Base-by-base conservation (phyloP, 2,888 invertebrate genomes). In the Gastracanthus pulcherrimus region DNA sequence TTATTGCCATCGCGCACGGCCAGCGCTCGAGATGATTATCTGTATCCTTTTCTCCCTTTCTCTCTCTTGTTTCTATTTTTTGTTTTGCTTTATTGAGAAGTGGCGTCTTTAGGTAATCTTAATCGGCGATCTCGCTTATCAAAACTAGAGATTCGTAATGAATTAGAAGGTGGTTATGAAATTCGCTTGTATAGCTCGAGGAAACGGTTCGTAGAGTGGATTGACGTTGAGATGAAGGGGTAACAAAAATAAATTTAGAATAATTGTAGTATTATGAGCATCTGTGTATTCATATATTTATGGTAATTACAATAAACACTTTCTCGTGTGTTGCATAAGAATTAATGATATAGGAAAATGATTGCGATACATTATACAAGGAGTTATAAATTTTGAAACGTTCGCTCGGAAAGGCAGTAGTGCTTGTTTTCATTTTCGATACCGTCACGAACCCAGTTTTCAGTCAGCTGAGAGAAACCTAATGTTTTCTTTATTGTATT, bases 151-250 rank as follows among this genome's bases (percentile, higher is more conserved):
- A 69, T 69, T 31, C 5, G n/a, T 16, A n/a, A 60, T 60, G 31
- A 60, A 60, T 60, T 60, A 60, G 45, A 45, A n/a, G 45, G 4
- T 3, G n/a, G n/a, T 69, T 48, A 31, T 29, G 69, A 69, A 69
- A 69, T 31, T 26, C 16, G 11, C 34, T 7, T 34, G n/a, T 62
- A n/a, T 62, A 34, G 16, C 31, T 29, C 67, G 45, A 45, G 66
- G 23, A 41, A 29, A 60, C 29, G n/a, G n/a, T 31, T 31, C 60
- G 29, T 5, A 11, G 19, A 60, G 29, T 29, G 31, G 31, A 36
- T 62, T 16, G 34, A 29, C 4, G 62, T 19, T 9, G 62, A 34
- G n/a, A 36, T n/a, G 26, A 55, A 55, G 26, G 7, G 6, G 3
- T 26, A 55, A 55, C 55, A 26, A 55, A 26, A 55, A 55, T 55